Evolutionary conservation across 1,140 invertebrate species (phyloP), one percentile per base, ranked within the genome.

Genomic region (Achatina immaculata): DNA sequence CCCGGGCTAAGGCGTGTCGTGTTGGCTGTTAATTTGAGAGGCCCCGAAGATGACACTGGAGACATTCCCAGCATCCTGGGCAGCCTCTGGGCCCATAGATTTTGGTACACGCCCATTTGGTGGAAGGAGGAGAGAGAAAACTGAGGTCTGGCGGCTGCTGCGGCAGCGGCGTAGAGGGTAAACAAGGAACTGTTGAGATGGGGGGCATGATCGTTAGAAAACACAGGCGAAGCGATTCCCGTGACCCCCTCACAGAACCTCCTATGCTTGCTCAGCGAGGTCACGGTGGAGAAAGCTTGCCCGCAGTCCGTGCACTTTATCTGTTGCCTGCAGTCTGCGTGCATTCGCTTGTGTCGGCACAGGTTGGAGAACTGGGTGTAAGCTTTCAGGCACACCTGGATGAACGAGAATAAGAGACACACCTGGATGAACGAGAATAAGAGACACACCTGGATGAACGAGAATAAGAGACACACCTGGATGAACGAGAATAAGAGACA

Each of bases 301-400:
- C 95, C 94, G 90, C 97, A 99, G 93, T 97, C 97, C 85, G 93
- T 94, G 92, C 97, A 99, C 92, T 97, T 91, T 71, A 90, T 90
- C 81, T 92, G 90, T 78, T 90, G 90, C 0, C 90, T 89, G 84
- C 92, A 93, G 87, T 96, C 95, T 24, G 95, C 95, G 92, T 99
- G 99, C 96, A 99, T 99, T 82, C 98, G 96, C 89, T 98, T 99
- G 92, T 99, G 99, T 34, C 99, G 95, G 90, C 99, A 99, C 85
- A 99, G 93, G 91, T 99, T 99, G 19, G 98, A 99, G 91, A 99
- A 99, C 92, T 99, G 99, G 0, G 99, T 99, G 92, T 99, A 99
- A 0, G 97, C 95, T 94, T 97, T 95, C 80, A 95, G 94, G 90
- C 92, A 92, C 38, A 91, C 90, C 84, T 88, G 72, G 4, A 78